Percentiles rank a stretch among this genome's conserved stretches.
Evolutionary conservation across 2,113 vertebrate species (phyloP).

Genomic region (Tiliqua scincoides): DNA sequence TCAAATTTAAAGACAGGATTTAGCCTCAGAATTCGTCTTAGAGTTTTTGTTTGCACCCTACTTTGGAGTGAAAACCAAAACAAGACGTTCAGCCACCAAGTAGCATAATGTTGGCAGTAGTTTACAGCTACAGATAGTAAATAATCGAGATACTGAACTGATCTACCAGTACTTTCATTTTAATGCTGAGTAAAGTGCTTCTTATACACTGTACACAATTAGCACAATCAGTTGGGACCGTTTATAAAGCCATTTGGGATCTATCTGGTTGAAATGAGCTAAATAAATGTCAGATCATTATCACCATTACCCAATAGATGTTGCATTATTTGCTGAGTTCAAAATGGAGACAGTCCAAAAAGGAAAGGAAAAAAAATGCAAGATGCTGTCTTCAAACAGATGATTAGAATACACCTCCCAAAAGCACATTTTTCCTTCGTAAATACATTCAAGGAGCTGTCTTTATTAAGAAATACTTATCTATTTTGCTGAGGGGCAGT

Average conservation of each 20-base stretch:
- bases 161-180: conserved; percentile 22
- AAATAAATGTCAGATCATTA: conserved; percentile 36
- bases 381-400: neutral
- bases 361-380: neutral
- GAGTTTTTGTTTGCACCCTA: neutral
- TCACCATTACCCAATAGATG: conserved; percentile 21
- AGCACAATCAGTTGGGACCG: conserved; percentile 12
- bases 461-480: neutral
- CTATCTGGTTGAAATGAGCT: conserved; percentile 22
- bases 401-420: conserved; percentile 12
- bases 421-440: neutral
- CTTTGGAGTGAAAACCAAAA: neutral
- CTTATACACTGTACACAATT: neutral
- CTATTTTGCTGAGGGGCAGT: neutral
- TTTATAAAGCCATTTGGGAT: conserved; percentile 18
- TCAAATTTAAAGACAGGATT: neutral
- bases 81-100: neutral
- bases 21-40: neutral
- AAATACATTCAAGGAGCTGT: conserved; percentile 10
- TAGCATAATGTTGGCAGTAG: neutral
- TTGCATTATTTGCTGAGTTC: conserved; percentile 29
- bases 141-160: neutral
- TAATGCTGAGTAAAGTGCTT: neutral
- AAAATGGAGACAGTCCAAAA: conserved; percentile 44
- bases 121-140: neutral